Conservation (phyloP, 2,797 vertebrate species). For the Lepus oiostolus region DNA sequence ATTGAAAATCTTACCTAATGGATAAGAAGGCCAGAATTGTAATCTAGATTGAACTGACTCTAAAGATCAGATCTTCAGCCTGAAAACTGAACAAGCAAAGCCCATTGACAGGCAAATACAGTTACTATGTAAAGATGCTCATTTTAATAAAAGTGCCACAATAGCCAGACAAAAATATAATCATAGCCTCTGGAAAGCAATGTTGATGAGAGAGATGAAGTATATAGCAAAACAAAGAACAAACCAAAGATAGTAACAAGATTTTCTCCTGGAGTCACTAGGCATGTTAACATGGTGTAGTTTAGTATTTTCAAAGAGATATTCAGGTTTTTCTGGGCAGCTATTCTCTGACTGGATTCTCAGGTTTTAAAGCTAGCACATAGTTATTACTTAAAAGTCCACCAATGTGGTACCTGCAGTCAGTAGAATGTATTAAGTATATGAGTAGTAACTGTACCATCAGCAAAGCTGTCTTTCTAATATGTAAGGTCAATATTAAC, state of each 20-base stretch:
- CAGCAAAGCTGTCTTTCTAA: conserved; percentile 4
- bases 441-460: not conserved
- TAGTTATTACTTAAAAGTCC: conserved; percentile 4
- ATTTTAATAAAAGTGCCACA: not conserved
- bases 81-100: conserved; percentile 27
- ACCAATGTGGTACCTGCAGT: not conserved
- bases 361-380: not conserved
- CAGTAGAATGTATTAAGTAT: not conserved
- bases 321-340: not conserved
- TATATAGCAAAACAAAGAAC: not conserved
- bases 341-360: not conserved
- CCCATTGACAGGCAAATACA: not conserved
- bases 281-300: not conserved
- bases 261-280: not conserved
- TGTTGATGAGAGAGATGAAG: not conserved
- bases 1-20: not conserved
- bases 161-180: not conserved
- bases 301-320: conserved; percentile 2
- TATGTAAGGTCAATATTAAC: not conserved
- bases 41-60: not conserved
- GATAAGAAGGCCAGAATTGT: not conserved
- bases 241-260: not conserved
- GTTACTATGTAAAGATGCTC: not conserved
- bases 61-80: conserved; percentile 4
- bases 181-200: not conserved